phyloP scores from a whole-genome alignment of 2,797 vertebrate species.

The Ambastaia sidthimunki region DNA sequence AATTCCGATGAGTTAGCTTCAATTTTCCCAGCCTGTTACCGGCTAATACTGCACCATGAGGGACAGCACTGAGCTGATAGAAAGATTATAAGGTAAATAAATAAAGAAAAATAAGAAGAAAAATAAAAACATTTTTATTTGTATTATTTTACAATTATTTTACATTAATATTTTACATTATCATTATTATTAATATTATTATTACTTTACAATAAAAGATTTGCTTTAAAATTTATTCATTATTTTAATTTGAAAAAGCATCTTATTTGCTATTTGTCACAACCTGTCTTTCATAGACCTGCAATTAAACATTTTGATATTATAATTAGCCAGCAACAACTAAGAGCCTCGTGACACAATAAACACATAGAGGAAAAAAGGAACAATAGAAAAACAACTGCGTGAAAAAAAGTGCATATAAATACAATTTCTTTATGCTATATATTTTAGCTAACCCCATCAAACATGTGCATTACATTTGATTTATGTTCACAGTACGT shows the following conservation, averaged over 20 bases:
- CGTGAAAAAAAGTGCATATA: background rate
- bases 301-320: background rate
- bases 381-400: background rate
- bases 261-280: background rate
- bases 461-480: background rate
- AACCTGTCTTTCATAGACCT: background rate
- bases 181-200: background rate
- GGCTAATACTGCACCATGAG: conserved; percentile 75
- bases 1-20: conserved; percentile 83
- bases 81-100: conserved; percentile 17
- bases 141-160: background rate
- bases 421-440: background rate
- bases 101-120: background rate
- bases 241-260: background rate
- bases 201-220: background rate
- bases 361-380: background rate
- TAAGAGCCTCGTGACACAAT: background rate
- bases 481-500: background rate
- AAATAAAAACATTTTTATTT: background rate
- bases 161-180: background rate
- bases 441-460: background rate
- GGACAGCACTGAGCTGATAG: conserved; percentile 67
- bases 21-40: conserved; percentile 84
- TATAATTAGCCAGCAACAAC: background rate
- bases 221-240: too few relatives aligned